Conservation (phyloP, 23 tunicate genomes). For the Halocynthia aurantium region DNA sequence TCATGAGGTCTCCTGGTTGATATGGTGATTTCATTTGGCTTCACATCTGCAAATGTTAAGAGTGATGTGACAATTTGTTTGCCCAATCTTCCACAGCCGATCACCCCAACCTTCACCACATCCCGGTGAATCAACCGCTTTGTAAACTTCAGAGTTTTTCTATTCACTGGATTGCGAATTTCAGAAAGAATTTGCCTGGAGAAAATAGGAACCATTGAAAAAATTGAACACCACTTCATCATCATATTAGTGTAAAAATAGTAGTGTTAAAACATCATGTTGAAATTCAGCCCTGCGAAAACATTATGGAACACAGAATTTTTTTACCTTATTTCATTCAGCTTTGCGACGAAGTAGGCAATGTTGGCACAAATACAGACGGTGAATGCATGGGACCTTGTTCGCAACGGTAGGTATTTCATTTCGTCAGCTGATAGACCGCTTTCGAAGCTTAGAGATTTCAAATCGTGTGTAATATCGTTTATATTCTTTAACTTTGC, state of each 20-base stretch:
- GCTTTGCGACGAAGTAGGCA: slow-evolving; percentile 48
- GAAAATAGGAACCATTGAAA: neutral
- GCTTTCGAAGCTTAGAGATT: slow-evolving; percentile 54
- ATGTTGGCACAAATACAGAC: slow-evolving; percentile 78
- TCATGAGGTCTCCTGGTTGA: slow-evolving; percentile 70
- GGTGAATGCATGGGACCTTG: slow-evolving; percentile 68
- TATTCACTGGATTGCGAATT: slow-evolving; percentile 69
- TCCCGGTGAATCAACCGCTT: slow-evolving; percentile 40
- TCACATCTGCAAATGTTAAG: slow-evolving; percentile 48
- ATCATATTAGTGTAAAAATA: neutral
- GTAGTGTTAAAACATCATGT: neutral
- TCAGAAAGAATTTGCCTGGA: slow-evolving; percentile 67
- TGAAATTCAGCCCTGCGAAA: neutral
- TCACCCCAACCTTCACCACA: slow-evolving; percentile 61
- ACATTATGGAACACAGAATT: neutral
- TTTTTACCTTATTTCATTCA: slow-evolving; percentile 82
- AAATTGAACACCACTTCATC: too few relatives aligned
- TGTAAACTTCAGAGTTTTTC: slow-evolving; percentile 62
- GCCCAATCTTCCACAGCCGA: slow-evolving; percentile 89
- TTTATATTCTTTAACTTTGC: slow-evolving; percentile 19
- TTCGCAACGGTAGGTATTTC: slow-evolving; percentile 43
- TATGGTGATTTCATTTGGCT: slow-evolving; percentile 59
- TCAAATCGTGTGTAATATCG: slow-evolving; percentile 65
- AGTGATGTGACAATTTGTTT: slow-evolving; percentile 60
- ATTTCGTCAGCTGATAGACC: slow-evolving; percentile 61